Evolutionary conservation across 2,797 vertebrate species (phyloP).

Genomic region (Mus minutoides): DNA sequence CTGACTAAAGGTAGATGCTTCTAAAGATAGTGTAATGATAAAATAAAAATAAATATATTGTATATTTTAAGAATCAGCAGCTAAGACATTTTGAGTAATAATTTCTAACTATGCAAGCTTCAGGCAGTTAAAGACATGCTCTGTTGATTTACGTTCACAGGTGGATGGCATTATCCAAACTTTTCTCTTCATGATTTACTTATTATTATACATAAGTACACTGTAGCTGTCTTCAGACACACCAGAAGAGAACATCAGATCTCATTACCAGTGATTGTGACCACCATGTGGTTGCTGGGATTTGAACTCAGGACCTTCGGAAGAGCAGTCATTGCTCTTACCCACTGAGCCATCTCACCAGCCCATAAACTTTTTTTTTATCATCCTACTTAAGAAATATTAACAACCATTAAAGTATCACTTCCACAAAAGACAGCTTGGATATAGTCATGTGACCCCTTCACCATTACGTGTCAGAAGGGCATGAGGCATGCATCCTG

Average conservation of each 20-base stretch:
- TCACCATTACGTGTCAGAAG: neutral
- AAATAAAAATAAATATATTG: neutral
- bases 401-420: neutral
- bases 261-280: no score
- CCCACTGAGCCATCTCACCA: no score
- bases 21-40: neutral
- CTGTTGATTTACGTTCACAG: constrained; percentile 10
- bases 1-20: neutral
- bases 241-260: no score
- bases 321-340: no score
- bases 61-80: neutral
- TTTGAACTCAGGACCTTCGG: no score
- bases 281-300: no score
- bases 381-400: no score
- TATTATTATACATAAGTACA: no score
- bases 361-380: constrained; percentile 40
- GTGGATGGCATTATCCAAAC: constrained; percentile 2
- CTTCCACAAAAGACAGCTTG: neutral
- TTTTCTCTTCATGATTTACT: neutral
- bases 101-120: constrained; percentile 11
- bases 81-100: neutral
- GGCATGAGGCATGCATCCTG: neutral
- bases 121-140: neutral
- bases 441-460: neutral
- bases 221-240: no score